Base-by-base conservation (phyloP, 2,888 invertebrate species). In the Odontomyia ornata region DNA sequence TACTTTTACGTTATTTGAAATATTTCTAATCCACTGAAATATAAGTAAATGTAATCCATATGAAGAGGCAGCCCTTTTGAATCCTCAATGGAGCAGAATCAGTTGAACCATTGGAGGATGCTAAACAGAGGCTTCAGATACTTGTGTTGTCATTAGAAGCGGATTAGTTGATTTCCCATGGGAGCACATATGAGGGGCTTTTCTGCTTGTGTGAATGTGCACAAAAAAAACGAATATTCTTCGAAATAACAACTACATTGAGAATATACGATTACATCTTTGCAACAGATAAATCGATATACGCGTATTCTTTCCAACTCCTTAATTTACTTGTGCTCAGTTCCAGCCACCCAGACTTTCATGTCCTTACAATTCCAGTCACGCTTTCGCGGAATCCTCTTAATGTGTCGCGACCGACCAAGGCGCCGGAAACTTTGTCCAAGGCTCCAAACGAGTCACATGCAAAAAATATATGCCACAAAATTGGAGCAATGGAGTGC, bases 371-470 rank as follows among this genome's bases (percentile, higher is more conserved):
- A 72, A 78, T 65, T 46, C 72, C 21, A 11, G 23, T 78, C 78
- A 78, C 78, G 78, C 72, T 78, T 72, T 36, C 71, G 30, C 72
- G 28, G 36, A 78, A 78, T 78, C 78, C 78, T 76, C 56, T 78
- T 78, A 78, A 78, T 78, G 78, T 78, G 78, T 78, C 78, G 78
- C 78, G 78, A 76, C 67, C 57, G 72, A 28, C 69, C 69, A 69
- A 43, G 7, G 25, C 21, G 25, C 69, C 27, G 25, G 28, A 73
- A 73, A 60, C 57, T 73, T 60, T 23, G 28, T 36, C 60, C 28
- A 60, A 57, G 36, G 60, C 21, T 18, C 60, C 21, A 15, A 13
- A n/a, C 36, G 60, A 73, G 57, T 73, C 60, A 60, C 60, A 60
- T 60, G 13, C 57, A 18, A 11, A 18, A 69, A 73, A 73, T 73